Evolutionary conservation across 2,888 invertebrate species (phyloP).

Genomic region (Fragum sueziense): DNA sequence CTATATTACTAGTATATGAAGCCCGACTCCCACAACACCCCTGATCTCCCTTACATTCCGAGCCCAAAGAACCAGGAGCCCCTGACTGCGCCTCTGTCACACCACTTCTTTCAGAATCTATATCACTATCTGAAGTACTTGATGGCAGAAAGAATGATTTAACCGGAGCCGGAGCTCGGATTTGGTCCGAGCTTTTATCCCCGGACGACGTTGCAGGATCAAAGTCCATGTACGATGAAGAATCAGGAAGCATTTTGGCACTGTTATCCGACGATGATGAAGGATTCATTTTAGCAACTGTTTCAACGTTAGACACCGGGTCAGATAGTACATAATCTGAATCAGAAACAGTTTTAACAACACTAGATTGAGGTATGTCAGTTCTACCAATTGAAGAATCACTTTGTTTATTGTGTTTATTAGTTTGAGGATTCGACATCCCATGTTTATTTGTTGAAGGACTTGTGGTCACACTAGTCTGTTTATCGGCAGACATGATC

Average conservation of each 20-base stretch:
- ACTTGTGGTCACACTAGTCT: neutral
- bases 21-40: neutral
- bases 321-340: slow-evolving; percentile 32
- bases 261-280: neutral
- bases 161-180: slow-evolving; percentile 57
- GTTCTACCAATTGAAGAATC: neutral
- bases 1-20: neutral
- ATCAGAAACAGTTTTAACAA: neutral
- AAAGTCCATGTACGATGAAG: slow-evolving; percentile 65
- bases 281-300: neutral
- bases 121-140: neutral
- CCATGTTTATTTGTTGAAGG: neutral
- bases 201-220: slow-evolving; percentile 47
- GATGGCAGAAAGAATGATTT: slow-evolving; percentile 43
- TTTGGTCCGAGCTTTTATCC: neutral
- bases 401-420: too few relatives aligned
- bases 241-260: slow-evolving; percentile 2
- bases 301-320: slow-evolving; percentile 2
- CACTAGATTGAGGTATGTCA: neutral
- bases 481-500: neutral
- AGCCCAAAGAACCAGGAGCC: neutral
- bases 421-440: too few relatives aligned
- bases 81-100: neutral
- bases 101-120: neutral
- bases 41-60: neutral